Percentiles rank a stretch among this genome's conserved stretches.
These are phyloP conservation scores for Drosophila nannoptera DNA, from an alignment of 1,140 invertebrate genomes.

Conservation along the genomic window DNA sequence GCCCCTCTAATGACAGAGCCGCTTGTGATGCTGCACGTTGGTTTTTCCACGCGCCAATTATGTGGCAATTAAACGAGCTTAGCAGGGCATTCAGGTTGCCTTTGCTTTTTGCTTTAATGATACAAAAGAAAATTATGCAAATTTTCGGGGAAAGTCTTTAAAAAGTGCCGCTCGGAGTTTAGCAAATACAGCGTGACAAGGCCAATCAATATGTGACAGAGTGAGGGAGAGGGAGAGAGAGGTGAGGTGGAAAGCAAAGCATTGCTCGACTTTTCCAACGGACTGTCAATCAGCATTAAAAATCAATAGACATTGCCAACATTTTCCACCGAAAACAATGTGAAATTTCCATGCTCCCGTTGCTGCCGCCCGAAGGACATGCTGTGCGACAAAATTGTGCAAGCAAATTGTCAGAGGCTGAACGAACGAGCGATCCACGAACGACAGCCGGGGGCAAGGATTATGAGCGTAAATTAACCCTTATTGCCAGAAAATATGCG, in stretches of 20 bases:
- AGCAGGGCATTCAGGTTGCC: constrained; percentile 36
- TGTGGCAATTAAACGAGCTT: constrained; percentile 67
- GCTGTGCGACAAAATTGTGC: constrained; percentile 66
- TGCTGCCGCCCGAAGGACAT: constrained; percentile 55
- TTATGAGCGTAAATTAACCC: constrained; percentile 77
- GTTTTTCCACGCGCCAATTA: constrained; percentile 47
- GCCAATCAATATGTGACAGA: constrained; percentile 31
- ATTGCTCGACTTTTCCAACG: constrained; percentile 9
- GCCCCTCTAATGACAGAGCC: constrained; percentile 29
- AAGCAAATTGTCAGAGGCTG: constrained; percentile 46
- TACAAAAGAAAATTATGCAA: constrained; percentile 59
- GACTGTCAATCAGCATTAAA: constrained; percentile 74
- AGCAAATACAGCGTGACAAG: constrained; percentile 25
- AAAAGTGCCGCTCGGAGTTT: not conserved
- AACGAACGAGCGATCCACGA: no score
- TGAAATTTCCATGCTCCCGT: constrained; percentile 20
- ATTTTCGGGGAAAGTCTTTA: constrained; percentile 19
- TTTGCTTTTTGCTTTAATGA: constrained; percentile 2
- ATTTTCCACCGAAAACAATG: constrained; percentile 33
- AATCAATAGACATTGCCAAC: constrained; percentile 53
- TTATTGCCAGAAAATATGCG: constrained; percentile 76
- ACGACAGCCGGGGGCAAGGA: constrained; percentile 43
- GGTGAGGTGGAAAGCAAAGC: not conserved
- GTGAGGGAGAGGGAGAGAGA: not conserved
- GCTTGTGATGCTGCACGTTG: constrained; percentile 35